Conservation (phyloP, 2,888 invertebrate genomes). For the Nysson spinosus region DNA sequence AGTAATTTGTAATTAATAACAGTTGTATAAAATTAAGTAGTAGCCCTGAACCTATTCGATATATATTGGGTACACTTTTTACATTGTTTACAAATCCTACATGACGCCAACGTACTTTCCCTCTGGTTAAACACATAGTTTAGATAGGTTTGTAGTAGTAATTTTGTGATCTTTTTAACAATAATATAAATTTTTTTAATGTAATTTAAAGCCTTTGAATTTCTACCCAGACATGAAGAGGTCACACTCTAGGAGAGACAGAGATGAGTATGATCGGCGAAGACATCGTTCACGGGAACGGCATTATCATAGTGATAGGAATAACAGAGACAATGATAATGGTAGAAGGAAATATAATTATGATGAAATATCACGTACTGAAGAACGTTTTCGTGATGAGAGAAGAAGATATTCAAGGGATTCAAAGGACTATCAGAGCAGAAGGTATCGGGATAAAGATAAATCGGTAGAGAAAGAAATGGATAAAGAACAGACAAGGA, state of each 20-base stretch:
- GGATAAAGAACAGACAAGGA: conserved; percentile 24
- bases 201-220: not conserved
- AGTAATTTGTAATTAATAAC: not conserved
- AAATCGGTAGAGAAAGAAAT: conserved; percentile 21
- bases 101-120: no score
- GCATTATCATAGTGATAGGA: conserved; percentile 11
- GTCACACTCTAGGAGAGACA: conserved; percentile 39
- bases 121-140: no score
- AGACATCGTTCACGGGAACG: conserved; percentile 20
- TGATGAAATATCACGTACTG: conserved; percentile 34
- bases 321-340: conserved; percentile 7
- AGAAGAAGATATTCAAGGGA: conserved; percentile 3
- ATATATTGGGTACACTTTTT: not conserved
- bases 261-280: conserved; percentile 17
- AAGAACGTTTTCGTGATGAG: conserved; percentile 61
- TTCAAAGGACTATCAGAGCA: conserved; percentile 24
- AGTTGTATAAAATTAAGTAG: not conserved
- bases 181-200: not conserved
- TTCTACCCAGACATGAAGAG: conserved; percentile 37
- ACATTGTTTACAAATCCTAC: not conserved
- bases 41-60: no score
- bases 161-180: no score
- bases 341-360: conserved; percentile 13
- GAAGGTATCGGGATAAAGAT: conserved; percentile 11
- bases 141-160: no score